Evolutionary conservation across 2,888 invertebrate species (phyloP), one percentile per base, ranked within the genome.

Genomic region (Drosophila silvestris): DNA sequence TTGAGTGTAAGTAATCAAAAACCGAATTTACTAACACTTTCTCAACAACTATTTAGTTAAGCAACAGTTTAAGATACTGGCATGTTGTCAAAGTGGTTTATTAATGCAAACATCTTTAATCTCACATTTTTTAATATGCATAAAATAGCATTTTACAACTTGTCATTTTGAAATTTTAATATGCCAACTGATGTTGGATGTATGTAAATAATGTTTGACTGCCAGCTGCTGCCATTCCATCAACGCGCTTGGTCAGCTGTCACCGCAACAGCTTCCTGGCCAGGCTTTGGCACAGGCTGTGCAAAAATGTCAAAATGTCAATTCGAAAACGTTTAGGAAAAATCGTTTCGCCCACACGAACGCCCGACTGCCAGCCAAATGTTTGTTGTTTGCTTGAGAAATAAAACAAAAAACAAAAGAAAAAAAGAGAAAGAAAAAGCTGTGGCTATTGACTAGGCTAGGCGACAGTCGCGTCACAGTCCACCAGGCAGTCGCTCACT

Each of bases 241-340:
- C 81, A 81, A 77, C 70, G 76, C 69, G 70, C 77, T 68, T 74
- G 87, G 82, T 74, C 83, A 89, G 79, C 89, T 85, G 89, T 77
- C 88, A 67, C 76, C 85, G 62, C 64, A 83, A 63, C 78, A 72
- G 75, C 81, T 81, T 88, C 89, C 89, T 86, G 76, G 70, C 70
- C 70, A 56, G 74, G 58, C 50, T 52, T 61, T 33, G 22, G 32
- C 74, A 32, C 54, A 28, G 37, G 9, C 57, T 28, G 67, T 82
- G 73, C 71, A 73, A 83, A 83, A 89, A 90, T 82, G 87, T 89
- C 87, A 88, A 89, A 87, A 90, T 85, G 87, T 90, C 90, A 90
- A 90, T 88, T 82, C 37, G 63, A 86, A 89, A 89, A 77, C 88
- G 88, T 89, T 87, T 89, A 85, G 86, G 76, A 76, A 70, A 82